Percentiles rank a stretch among this genome's conserved stretches.
Conservation (phyloP, 1,140 invertebrate genomes). For the Drosophila virilis region DNA sequence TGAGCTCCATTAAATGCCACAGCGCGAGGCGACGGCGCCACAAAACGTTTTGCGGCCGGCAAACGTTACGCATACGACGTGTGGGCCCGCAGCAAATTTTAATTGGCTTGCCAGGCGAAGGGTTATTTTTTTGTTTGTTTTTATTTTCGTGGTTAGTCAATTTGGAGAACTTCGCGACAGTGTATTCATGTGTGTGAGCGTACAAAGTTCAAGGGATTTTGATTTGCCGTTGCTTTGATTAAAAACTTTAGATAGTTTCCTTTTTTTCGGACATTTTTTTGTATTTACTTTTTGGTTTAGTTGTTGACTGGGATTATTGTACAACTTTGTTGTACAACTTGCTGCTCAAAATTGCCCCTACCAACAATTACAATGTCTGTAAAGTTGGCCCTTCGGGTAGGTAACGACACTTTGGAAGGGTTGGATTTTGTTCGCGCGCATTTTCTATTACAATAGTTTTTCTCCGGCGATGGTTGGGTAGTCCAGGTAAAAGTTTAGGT, state of each 20-base stretch:
- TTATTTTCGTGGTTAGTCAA: conserved; percentile 1
- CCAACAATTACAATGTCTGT: conserved; percentile 42
- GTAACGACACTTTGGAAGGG: conserved; percentile 6
- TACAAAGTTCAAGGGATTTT: conserved; percentile 39
- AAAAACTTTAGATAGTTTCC: conserved; percentile 53
- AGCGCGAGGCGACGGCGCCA: conserved; percentile 7
- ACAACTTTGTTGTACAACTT: conserved; percentile 48
- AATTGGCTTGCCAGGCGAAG: conserved; percentile 37
- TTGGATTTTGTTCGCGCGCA: conserved; percentile 17
- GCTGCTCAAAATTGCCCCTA: conserved; percentile 36
- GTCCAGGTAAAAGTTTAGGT: conserved; percentile 49
- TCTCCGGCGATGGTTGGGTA: neutral
- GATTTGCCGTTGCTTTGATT: conserved; percentile 49
- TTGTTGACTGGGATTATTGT: conserved; percentile 45
- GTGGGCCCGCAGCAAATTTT: conserved; percentile 41
- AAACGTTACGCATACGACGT: conserved; percentile 50
- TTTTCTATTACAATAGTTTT: conserved; percentile 54
- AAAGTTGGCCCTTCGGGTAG: conserved; percentile 31
- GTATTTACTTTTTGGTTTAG: conserved; percentile 33
- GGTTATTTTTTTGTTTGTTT: conserved; percentile 1
- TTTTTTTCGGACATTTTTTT: conserved; percentile 24
- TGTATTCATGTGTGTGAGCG: neutral
- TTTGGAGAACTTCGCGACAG: conserved; percentile 18
- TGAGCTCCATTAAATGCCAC: conserved; percentile 43
- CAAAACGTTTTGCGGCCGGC: conserved; percentile 40